Base-by-base conservation (phyloP, 2,113 vertebrate species). In the Heloderma charlesbogerti region DNA sequence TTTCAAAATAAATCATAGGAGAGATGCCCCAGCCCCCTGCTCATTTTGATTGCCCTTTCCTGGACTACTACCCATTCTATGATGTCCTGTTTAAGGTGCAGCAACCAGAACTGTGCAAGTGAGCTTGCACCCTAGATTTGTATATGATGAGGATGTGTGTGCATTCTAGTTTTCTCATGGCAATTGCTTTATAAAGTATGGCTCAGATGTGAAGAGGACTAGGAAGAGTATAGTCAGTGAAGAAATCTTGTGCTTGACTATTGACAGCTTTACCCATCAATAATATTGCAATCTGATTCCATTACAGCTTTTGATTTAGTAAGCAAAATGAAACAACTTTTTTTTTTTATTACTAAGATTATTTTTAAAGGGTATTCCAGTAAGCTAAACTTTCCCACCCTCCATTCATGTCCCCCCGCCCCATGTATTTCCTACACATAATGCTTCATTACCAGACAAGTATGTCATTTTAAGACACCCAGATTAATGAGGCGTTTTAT, bases 401-500 rank as follows among this genome's bases (percentile, higher is more conserved):
- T 29, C 20, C 67, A 4, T 63, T 63, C 60, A 63, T 63, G 60
- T 0, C 34, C 84, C 93, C 80, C 83, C 71, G 90, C 74, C 67
- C 67, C 60, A 81, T 92, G 78, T 82, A 94, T 95, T 97, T 97
- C 92, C 96, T 94, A 93, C 93, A 67, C 91, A 93, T 31, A 90
- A 90, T 83, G 89, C 94, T 94, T 97, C 95, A 95, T 97, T 97
- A 97, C 86, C 1, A 95, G 93, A 92, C 95, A 94, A 95, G 94
- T 89, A 40, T 97, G 96, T 98, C 96, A 96, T 80, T 98, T 97
- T 97, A 96, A 98, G 96, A 96, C 94, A 93, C 54, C 69, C 94
- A 94, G 94, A 97, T 97, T 97, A 97, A 98, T 97, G 97, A 97
- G 94, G 96, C 95, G 85, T 97, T 98, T 97, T 97, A 97, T 40